Evolutionary conservation across 2,797 vertebrate genomes (phyloP), one percentile per base, ranked within the genome.

Genomic region (Enteromius afrohamiltoni): DNA sequence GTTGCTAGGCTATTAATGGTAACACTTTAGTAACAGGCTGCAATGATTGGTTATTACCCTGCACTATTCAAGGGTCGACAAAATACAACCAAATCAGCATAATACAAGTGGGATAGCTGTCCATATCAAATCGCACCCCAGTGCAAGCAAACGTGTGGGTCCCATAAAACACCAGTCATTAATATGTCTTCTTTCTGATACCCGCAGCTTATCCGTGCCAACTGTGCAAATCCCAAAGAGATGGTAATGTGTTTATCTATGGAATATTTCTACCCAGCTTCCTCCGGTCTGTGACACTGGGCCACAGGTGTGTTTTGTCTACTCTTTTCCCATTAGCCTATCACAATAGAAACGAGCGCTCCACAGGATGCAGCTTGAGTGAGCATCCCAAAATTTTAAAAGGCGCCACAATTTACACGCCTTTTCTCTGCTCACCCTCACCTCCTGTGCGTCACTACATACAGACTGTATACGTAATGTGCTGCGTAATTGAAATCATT

Each of bases 301-400:
- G 93, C 93, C 94, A 95, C 96, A 98, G 97, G 96, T 98, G 96
- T 92, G 94, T 95, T 96, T 93, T 95, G 94, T 95, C 95, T 96
- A 94, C 92, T 91, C 90, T 89, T 86, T 96, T 97, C 95, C 95
- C 95, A 96, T 94, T 94, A 93, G 89, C 90, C 90, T 91, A 90
- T 94, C 91, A 97, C 96, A 97, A 96, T 96, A 95, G 95, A 95
- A 95, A 92, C 93, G 58, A 64, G 64, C 64, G 86, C 80, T 69
- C 31, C 71, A 87, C 97, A 98, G 97, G 97, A 98, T 96, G 96
- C 96, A 97, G 97, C 96, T 98, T 97, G 68, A 79, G 45, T 82
- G 87, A 77, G 80, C 85, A 67, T 87, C 91, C 89, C 91, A 26
- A 94, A 94, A 94, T 93, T 95, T 94, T 92, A 85, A 86, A 86